Evolutionary conservation across 2,888 invertebrate genomes (phyloP).

Genomic region (Drosophila pseudotakahashii): DNA sequence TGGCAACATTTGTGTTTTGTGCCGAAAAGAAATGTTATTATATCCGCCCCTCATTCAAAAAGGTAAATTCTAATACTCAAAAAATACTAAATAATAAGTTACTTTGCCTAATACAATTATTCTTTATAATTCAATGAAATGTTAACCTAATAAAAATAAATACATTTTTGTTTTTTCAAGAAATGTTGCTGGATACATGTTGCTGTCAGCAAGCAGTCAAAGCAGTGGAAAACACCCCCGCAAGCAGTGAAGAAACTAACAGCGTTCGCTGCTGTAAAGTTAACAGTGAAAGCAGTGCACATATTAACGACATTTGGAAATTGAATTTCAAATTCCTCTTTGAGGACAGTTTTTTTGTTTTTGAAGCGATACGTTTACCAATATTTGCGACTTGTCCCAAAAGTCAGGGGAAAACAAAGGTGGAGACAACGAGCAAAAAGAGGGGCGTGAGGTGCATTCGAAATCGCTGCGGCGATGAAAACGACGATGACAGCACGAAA

Average conservation of each 20-base stretch:
- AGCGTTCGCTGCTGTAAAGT: not conserved
- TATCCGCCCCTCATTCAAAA: too few species aligned
- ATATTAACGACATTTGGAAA: not conserved
- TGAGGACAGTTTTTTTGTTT: too few species aligned
- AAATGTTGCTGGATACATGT: conserved; percentile 47
- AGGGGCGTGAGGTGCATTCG: conserved; percentile 5
- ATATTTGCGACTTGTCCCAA: not conserved
- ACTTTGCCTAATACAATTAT: too few species aligned
- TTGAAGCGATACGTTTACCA: not conserved
- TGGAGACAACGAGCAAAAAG: not conserved
- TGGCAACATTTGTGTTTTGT: conserved; percentile 60
- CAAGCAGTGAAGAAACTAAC: not conserved
- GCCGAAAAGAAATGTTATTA: conserved; percentile 43
- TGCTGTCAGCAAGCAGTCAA: conserved; percentile 62
- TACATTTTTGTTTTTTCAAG: not conserved
- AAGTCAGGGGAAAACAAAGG: not conserved
- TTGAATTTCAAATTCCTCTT: not conserved
- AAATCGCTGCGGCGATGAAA: conserved; percentile 14
- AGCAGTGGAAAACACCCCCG: conserved; percentile 37
- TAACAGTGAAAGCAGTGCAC: conserved; percentile 32
- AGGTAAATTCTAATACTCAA: too few species aligned
- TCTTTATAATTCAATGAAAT: too few species aligned
- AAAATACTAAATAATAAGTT: too few species aligned
- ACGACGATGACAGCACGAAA: conserved; percentile 28
- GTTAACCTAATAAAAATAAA: too few species aligned